phyloP scores from a whole-genome alignment of 2,797 vertebrate species.

The Tangara arthus region DNA sequence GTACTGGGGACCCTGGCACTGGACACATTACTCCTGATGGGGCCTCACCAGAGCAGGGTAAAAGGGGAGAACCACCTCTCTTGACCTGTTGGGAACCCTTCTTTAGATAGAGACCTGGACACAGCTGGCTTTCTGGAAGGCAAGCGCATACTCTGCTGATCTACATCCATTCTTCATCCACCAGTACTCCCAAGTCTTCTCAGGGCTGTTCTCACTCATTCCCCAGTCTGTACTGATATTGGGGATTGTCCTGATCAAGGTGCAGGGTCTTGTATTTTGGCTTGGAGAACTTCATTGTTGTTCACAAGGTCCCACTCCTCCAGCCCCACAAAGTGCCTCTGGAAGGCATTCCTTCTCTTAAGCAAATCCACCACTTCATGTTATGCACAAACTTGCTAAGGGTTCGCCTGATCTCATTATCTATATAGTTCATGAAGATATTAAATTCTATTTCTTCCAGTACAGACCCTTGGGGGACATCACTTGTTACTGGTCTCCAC shows the following conservation, averaged over 20 bases:
- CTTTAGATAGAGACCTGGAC: not conserved
- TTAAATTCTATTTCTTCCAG: not conserved
- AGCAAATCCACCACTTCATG: not conserved
- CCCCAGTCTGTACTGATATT: not conserved
- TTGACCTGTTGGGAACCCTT: fast-evolving
- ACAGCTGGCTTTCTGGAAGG: not conserved
- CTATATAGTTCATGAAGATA: not conserved
- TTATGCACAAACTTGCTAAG: not conserved
- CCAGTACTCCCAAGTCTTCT: not conserved
- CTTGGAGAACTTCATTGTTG: not conserved
- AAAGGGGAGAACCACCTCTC: not conserved
- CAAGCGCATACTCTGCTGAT: fast-evolving
- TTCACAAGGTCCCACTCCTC: not conserved
- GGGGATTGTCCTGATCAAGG: no score
- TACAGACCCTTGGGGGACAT: not conserved
- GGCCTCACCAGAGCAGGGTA: not conserved
- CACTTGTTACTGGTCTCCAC: not conserved
- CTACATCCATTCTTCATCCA: not conserved
- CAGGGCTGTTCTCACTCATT: not conserved
- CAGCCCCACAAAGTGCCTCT: not conserved
- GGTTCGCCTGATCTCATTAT: not conserved
- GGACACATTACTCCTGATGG: not conserved
- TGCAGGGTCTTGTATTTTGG: not conserved
- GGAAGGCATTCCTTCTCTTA: not conserved
- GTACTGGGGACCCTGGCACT: fast-evolving